Conservation (phyloP, 2,888 invertebrate species). For the Nysson spinosus region DNA sequence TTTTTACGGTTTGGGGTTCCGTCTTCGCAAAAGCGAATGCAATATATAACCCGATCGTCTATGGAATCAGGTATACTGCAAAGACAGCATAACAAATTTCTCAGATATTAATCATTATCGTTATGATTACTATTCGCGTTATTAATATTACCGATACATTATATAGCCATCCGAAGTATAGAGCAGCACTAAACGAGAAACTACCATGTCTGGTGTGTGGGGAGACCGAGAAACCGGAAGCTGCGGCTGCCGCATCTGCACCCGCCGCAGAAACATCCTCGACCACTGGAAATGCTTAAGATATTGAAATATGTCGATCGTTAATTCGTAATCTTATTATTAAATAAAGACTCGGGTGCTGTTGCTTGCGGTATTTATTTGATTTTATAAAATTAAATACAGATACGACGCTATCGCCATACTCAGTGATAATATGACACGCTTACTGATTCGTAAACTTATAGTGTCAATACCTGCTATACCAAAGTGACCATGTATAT, state of each 20-base stretch:
- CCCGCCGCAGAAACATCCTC: background rate
- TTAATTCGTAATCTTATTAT: too few relatives aligned
- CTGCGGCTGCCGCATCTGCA: constrained; percentile 64
- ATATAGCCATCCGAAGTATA: constrained; percentile 87
- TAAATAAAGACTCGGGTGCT: background rate
- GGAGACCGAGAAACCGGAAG: constrained; percentile 79
- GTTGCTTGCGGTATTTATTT: constrained; percentile 73
- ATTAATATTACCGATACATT: constrained; percentile 3
- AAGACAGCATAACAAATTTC: background rate
- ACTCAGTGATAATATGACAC: constrained; percentile 33
- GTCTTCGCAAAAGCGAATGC: constrained; percentile 95
- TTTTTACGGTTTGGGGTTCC: constrained; percentile 93
- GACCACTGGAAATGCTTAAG: background rate
- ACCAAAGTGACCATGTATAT: constrained; percentile 54
- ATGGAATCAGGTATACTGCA: constrained; percentile 87
- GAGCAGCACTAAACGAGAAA: constrained; percentile 85
- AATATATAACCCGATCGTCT: constrained; percentile 93
- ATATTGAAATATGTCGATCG: too few relatives aligned
- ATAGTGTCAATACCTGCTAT: constrained; percentile 40
- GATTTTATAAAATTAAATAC: constrained; percentile 73
- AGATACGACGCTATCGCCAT: constrained; percentile 61
- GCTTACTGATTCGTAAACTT: constrained; percentile 47
- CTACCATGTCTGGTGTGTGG: constrained; percentile 86
- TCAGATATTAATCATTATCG: background rate
- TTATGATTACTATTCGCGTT: background rate